Conservation (phyloP, 2,113 vertebrate genomes). For the Solea solea region DNA sequence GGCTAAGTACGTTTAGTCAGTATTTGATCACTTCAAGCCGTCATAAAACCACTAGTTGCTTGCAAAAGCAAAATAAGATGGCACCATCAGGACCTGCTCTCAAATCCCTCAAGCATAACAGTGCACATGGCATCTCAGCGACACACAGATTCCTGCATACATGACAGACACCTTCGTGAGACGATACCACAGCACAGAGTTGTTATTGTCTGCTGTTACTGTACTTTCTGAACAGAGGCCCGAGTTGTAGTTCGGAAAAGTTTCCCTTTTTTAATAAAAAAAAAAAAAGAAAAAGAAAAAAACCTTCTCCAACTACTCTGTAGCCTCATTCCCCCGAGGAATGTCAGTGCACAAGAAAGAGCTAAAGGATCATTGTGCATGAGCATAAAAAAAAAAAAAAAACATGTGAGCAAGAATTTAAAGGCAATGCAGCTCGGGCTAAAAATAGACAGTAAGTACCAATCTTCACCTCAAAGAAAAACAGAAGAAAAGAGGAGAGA, state of each 20-base stretch:
- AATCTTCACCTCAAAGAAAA: conserved; percentile 54
- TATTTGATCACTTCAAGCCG: conserved; percentile 18
- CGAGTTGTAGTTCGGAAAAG: conserved; percentile 53
- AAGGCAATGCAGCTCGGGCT: conserved; percentile 52
- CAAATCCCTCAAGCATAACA: conserved; percentile 53
- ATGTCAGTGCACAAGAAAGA: conserved; percentile 61
- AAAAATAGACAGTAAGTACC: conserved; percentile 67
- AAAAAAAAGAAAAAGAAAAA: no score
- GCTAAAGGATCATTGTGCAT: conserved; percentile 62
- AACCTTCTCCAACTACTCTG: conserved; percentile 41
- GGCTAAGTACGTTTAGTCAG: conserved; percentile 3
- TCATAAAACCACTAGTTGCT: conserved; percentile 50
- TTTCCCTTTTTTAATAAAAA: conserved; percentile 49
- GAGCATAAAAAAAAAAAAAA: conserved; percentile 49
- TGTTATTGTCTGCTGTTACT: conserved; percentile 54
- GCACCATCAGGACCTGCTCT: conserved; percentile 66
- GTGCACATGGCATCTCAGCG: conserved; percentile 65
- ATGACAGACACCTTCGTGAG: conserved; percentile 61
- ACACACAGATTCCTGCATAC: conserved; percentile 60
- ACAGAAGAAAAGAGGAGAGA: conserved; percentile 28
- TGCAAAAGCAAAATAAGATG: conserved; percentile 41
- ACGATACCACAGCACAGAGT: conserved; percentile 55
- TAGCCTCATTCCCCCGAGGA: conserved; percentile 55
- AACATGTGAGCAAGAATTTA: conserved; percentile 42
- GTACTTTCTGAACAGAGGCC: conserved; percentile 54